Percentiles rank a stretch among this genome's conserved stretches.
Conservation (phyloP, 2,113 vertebrate species). For the Hystrix cristata region DNA sequence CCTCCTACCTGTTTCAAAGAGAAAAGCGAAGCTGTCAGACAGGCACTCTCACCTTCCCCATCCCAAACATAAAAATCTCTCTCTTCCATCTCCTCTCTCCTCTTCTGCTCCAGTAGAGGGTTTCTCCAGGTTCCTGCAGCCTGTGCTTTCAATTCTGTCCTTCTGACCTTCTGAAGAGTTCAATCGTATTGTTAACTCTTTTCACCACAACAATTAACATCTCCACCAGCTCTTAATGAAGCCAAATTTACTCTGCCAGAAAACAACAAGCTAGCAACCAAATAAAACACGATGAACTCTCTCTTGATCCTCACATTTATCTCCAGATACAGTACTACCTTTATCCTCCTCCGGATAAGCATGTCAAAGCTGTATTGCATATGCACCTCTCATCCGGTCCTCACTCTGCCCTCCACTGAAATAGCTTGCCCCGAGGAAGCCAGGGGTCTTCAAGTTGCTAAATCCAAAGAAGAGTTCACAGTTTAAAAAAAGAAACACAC, state of each 20-base stretch:
- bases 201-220: neutral
- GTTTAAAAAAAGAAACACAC: neutral
- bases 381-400: neutral
- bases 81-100: neutral
- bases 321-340: neutral
- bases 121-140: neutral
- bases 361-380: neutral
- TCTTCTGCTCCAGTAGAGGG: neutral
- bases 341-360: neutral
- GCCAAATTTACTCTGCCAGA: neutral
- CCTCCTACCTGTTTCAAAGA: neutral
- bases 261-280: neutral
- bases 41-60: neutral
- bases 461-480: neutral
- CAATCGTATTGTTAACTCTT: neutral
- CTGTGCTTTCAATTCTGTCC: neutral
- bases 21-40: neutral
- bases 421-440: neutral
- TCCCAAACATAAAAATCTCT: neutral
- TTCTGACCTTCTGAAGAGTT: neutral
- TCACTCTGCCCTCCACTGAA: neutral
- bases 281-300: neutral
- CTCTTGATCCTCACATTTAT: neutral
- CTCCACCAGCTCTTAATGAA: constrained; percentile 13
- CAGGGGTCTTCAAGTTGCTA: neutral